Evolutionary conservation across 2,888 invertebrate species (phyloP).

Genomic region (Mallateleia sp.): DNA sequence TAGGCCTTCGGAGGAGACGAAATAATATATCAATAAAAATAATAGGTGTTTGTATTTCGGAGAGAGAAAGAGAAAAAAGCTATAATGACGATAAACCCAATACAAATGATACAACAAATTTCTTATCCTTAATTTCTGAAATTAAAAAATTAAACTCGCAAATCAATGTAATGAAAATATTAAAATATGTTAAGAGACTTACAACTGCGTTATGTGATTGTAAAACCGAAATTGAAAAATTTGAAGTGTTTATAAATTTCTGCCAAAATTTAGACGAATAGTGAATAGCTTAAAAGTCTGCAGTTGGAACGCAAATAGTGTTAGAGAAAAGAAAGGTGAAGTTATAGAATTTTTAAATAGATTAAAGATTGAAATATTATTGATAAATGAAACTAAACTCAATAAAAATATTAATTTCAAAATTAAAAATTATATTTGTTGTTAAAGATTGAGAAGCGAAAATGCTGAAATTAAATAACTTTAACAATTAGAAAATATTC

Average conservation of each 20-base stretch:
- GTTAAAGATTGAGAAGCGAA: too few relatives aligned
- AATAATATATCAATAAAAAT: too few relatives aligned
- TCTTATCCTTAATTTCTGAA: constrained; percentile 23
- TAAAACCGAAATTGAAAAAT: too few relatives aligned
- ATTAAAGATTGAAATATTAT: constrained; percentile 12
- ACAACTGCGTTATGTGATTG: constrained; percentile 41
- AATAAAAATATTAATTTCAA: too few relatives aligned
- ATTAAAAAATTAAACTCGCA: constrained; percentile 33
- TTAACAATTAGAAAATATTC: too few relatives aligned
- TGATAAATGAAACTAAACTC: neutral
- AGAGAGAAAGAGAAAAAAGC: too few relatives aligned
- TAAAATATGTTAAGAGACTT: constrained; percentile 54
- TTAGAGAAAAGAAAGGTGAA: constrained; percentile 53
- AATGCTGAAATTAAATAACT: too few relatives aligned
- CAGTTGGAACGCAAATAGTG: constrained; percentile 80
- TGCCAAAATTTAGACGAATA: constrained; percentile 67
- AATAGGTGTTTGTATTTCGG: too few relatives aligned
- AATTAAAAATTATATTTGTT: too few relatives aligned
- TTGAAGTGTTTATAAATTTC: constrained; percentile 69
- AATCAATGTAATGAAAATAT: constrained; percentile 45
- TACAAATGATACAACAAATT: too few relatives aligned
- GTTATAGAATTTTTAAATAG: constrained; percentile 24
- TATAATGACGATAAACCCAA: too few relatives aligned
- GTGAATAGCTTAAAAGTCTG: constrained; percentile 70
- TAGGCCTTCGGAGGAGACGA: too few relatives aligned